Conservation (phyloP, 2,113 vertebrate genomes). For the Ellobius talpinus region DNA sequence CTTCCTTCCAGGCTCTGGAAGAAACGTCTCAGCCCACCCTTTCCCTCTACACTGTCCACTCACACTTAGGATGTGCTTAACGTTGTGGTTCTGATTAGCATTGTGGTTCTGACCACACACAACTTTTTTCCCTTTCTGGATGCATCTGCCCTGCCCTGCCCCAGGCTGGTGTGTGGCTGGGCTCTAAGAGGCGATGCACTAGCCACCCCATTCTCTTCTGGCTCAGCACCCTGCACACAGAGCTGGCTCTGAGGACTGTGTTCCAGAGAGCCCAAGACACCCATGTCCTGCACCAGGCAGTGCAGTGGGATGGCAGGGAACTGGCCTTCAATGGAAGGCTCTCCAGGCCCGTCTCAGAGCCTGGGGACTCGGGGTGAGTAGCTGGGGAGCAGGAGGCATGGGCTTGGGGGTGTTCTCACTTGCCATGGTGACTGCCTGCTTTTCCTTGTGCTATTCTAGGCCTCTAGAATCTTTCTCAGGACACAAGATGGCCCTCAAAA, state of each 20-base stretch:
- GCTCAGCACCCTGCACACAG: conserved; percentile 86
- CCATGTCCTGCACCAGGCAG: conserved; percentile 81
- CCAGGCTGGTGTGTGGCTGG: rapidly evolving
- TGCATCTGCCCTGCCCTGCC: not conserved
- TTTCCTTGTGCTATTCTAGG: not conserved
- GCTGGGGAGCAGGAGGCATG: not conserved
- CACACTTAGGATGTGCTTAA: not conserved
- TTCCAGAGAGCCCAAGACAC: conserved; percentile 84
- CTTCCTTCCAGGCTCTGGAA: not conserved
- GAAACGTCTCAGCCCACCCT: not conserved
- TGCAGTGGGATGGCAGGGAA: conserved; percentile 87
- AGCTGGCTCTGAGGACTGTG: conserved; percentile 79
- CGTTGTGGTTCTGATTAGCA: not conserved
- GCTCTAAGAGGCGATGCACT: not conserved
- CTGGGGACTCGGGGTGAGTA: conserved; percentile 87
- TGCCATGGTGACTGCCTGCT: not conserved
- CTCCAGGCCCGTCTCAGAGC: conserved; percentile 82
- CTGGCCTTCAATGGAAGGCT: conserved; percentile 83
- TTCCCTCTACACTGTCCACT: no score
- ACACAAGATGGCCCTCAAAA: not conserved
- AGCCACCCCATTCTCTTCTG: conserved; percentile 60
- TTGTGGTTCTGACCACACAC: rapidly evolving
- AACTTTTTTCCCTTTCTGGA: not conserved
- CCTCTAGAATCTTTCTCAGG: no score
- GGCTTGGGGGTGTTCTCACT: rapidly evolving